Evolutionary conservation across 2,888 invertebrate species (phyloP).

Genomic region (Eurytoma adleriae): DNA sequence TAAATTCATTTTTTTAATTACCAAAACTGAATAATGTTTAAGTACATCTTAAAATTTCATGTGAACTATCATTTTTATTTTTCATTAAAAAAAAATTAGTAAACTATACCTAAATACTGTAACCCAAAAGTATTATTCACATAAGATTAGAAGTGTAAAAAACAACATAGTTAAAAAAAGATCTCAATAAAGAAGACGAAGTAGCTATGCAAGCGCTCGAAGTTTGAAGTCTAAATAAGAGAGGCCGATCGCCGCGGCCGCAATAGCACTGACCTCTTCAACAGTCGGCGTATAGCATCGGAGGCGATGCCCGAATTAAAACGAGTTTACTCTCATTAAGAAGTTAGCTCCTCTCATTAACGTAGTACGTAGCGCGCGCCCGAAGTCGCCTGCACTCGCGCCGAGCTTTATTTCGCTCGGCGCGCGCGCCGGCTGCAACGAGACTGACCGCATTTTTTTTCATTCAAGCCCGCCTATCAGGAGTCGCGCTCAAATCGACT

Average conservation of each 20-base stretch:
- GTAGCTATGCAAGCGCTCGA: no score
- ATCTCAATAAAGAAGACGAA: no score
- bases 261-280: conserved; percentile 28
- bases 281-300: not conserved
- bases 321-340: conserved; percentile 53
- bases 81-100: no score
- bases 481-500: not conserved
- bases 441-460: conserved; percentile 40
- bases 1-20: not conserved
- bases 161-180: no score
- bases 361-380: not conserved
- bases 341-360: conserved; percentile 37
- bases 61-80: no score
- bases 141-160: not conserved
- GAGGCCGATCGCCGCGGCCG: not conserved
- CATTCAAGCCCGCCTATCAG: not conserved
- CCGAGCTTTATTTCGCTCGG: not conserved
- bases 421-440: not conserved
- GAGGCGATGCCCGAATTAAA: conserved; percentile 42
- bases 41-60: no score
- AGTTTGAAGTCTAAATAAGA: no score
- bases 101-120: no score
- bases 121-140: no score
- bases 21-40: not conserved
- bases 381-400: not conserved